Conservation (phyloP, 1,140 invertebrate species). For the Rhyzopertha dominica region DNA sequence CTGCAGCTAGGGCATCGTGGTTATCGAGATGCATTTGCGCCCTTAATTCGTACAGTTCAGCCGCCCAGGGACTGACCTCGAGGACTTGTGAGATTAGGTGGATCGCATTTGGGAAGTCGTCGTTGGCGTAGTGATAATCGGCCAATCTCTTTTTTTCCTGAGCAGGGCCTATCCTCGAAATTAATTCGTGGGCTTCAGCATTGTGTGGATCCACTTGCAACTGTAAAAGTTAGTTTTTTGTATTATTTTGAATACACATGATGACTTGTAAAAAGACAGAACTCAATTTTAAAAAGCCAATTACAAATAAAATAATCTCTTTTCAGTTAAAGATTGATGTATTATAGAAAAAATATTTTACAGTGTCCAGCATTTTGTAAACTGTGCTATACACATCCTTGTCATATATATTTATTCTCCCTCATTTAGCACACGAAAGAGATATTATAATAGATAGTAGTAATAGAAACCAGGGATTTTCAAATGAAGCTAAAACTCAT, state of each 20-base stretch:
- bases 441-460: too few relatives aligned
- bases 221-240: slow-evolving; percentile 48
- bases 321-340: too few relatives aligned
- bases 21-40: slow-evolving; percentile 75
- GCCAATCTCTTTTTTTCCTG: slow-evolving; percentile 63
- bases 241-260: too few relatives aligned
- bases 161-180: slow-evolving; percentile 60
- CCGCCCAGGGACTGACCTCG: slow-evolving; percentile 88
- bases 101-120: slow-evolving; percentile 67
- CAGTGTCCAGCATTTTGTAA: too few relatives aligned
- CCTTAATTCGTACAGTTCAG: slow-evolving; percentile 74
- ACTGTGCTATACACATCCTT: too few relatives aligned
- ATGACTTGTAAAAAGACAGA: too few relatives aligned
- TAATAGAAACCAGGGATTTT: too few relatives aligned
- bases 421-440: too few relatives aligned
- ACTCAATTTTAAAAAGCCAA: not conserved
- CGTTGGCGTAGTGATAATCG: slow-evolving; percentile 59
- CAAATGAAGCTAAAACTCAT: too few relatives aligned
- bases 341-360: too few relatives aligned
- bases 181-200: slow-evolving; percentile 63
- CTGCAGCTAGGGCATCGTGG: slow-evolving; percentile 81
- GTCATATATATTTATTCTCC: too few relatives aligned
- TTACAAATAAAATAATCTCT: slow-evolving; percentile 7
- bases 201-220: slow-evolving; percentile 70
- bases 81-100: slow-evolving; percentile 67